Conservation (phyloP, 2,113 vertebrate species). For the Myrmecobius fasciatus region DNA sequence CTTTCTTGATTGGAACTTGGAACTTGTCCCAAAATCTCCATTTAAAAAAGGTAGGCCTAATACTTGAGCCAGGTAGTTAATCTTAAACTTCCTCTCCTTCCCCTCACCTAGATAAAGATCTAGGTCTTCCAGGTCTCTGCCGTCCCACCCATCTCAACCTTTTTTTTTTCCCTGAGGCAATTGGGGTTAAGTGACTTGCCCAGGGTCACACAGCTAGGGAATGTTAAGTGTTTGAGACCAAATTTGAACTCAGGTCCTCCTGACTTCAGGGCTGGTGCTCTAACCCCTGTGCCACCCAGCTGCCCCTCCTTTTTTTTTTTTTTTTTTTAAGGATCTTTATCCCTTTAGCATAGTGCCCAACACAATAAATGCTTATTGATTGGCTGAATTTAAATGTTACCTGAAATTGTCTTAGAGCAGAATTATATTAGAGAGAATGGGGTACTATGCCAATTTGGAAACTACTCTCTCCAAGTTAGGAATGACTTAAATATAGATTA, state of each 20-base stretch:
- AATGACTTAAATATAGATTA: no score
- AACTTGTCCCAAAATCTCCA: neutral
- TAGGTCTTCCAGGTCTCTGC: constrained; percentile 91
- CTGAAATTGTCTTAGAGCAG: neutral
- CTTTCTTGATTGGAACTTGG: neutral
- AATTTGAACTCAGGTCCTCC: no score
- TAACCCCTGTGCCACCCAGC: no score
- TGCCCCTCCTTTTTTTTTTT: no score
- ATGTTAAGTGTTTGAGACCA: no score
- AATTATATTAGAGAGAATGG: neutral
- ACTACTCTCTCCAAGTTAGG: neutral
- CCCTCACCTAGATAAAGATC: constrained; percentile 97
- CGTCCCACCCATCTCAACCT: constrained; percentile 83
- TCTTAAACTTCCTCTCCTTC: constrained; percentile 91
- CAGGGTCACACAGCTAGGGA: no score
- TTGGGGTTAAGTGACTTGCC: no score
- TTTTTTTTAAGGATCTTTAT: no score
- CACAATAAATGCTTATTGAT: neutral
- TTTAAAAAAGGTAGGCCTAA: constrained; percentile 89
- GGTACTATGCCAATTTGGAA: neutral
- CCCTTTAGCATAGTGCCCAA: no score
- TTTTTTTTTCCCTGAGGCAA: no score
- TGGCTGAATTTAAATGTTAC: neutral
- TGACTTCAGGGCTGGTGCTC: no score
- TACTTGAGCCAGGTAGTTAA: constrained; percentile 98